Base-by-base conservation (phyloP, 2,888 invertebrate species). In the Orthosia cruda region DNA sequence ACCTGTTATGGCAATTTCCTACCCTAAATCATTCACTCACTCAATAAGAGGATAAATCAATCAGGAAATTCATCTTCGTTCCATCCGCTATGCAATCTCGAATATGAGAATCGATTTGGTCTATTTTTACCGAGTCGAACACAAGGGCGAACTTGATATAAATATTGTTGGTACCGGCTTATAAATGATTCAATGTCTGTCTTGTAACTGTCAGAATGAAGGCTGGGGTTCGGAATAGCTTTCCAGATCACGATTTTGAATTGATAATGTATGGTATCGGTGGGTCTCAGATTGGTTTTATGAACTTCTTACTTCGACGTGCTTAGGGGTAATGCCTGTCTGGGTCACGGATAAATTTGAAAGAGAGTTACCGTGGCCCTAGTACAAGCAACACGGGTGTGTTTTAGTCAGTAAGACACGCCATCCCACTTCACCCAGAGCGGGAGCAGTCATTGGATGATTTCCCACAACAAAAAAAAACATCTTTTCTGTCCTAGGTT, bases 31-130 rank as follows among this genome's bases (percentile, higher is more conserved):
- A 82, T 54, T 71, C 77, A 62, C 12, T 54, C 64, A 58, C 52
- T 75, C 59, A 58, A 66, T 82, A 59, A 54, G 47, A 69, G 58
- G 66, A 50, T 74, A 75, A 77, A 75, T 77, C 68, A 70, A 81
- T 74, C 74, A 81, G 85, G 81, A 80, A 85, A 80, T 85, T 83
- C 70, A 77, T 69, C 58, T 69, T 59, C 65, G 62, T n/a, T 54
- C 32, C 71, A 61, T 23, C 54, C 47, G 57, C 63, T 69, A 64
- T 83, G 78, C 85, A 74, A 74, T 82, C 76, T 68, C 78, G 71
- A 70, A 75, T 79, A 77, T 73, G n/a, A 63, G 50, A 65, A 74
- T 74, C 74, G 84, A 83, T 83, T 86, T 64, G 32, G 68, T 71
- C 70, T 72, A 85, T 70, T 92, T 77, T 80, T 76, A 65, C 50